phyloP scores from a whole-genome alignment of 2,113 vertebrate species.

The Scophthalmus maximus region DNA sequence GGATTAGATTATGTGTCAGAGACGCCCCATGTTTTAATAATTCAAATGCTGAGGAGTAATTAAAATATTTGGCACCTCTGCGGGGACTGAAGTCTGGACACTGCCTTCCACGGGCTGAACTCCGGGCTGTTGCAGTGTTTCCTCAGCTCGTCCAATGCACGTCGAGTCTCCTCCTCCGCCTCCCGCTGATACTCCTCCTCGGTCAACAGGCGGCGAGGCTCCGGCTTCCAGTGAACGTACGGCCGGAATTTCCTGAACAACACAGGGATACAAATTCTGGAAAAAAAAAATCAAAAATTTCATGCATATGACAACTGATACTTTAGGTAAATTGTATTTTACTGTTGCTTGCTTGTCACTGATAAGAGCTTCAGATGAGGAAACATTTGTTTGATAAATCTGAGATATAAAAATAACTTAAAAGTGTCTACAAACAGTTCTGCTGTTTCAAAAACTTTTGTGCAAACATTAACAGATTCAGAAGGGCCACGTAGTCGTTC shows the following conservation, averaged over 20 bases:
- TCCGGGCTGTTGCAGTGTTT: slow-evolving; percentile 89
- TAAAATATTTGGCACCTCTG: slow-evolving; percentile 84
- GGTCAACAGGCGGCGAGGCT: slow-evolving; percentile 88
- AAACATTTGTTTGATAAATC: no score
- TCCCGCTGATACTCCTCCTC: slow-evolving; percentile 92
- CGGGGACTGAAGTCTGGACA: slow-evolving; percentile 92
- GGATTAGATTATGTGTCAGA: no score
- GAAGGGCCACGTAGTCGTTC: background rate
- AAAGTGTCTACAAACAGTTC: no score
- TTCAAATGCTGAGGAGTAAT: background rate
- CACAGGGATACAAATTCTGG: no score
- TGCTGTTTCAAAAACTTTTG: no score
- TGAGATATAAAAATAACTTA: no score
- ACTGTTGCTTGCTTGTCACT: no score
- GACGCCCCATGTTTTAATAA: background rate
- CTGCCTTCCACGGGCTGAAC: slow-evolving; percentile 88
- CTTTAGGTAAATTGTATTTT: no score
- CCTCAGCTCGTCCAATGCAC: slow-evolving; percentile 89
- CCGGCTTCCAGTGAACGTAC: slow-evolving; percentile 69
- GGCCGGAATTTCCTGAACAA: slow-evolving; percentile 83
- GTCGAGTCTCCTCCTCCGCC: slow-evolving; percentile 89
- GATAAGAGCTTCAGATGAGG: no score
- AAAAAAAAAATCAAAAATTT: background rate
- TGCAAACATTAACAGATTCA: background rate
- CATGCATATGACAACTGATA: no score